phyloP scores from a whole-genome alignment of 2,888 invertebrate genomes.

The Mesoligia furuncula region DNA sequence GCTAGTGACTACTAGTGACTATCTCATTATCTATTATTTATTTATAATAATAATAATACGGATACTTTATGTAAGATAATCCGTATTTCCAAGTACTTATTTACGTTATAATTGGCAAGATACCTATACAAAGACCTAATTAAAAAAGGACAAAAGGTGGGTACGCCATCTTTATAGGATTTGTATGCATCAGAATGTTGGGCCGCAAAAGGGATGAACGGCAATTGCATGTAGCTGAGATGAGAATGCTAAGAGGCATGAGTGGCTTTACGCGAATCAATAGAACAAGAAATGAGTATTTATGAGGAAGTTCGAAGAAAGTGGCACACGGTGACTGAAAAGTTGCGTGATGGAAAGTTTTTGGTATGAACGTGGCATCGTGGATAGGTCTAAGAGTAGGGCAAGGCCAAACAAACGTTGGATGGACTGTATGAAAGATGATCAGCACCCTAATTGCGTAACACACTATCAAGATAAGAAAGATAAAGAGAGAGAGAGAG shows the following conservation, averaged over 20 bases:
- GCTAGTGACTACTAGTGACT: background rate
- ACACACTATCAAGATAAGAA: too few relatives aligned
- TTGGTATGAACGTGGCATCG: background rate
- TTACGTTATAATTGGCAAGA: background rate
- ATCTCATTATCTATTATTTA: conserved; percentile 8
- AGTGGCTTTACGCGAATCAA: background rate
- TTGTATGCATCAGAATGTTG: background rate
- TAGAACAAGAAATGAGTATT: background rate
- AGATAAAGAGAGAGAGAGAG: too few relatives aligned
- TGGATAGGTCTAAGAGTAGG: too few relatives aligned
- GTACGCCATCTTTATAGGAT: background rate
- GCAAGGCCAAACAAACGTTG: background rate
- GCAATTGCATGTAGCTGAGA: background rate
- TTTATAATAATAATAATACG: background rate
- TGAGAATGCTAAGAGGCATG: background rate
- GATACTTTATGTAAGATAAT: background rate
- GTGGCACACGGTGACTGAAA: too few relatives aligned
- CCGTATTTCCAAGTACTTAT: background rate
- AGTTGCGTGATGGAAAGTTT: background rate
- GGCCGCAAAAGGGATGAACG: background rate
- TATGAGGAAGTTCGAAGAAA: too few relatives aligned
- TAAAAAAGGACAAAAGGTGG: background rate
- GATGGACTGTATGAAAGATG: background rate
- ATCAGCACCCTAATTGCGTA: too few relatives aligned
- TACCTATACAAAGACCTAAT: background rate